Evolutionary conservation across 2,888 invertebrate genomes (phyloP).

Genomic region (Therioaphis trifolii): DNA sequence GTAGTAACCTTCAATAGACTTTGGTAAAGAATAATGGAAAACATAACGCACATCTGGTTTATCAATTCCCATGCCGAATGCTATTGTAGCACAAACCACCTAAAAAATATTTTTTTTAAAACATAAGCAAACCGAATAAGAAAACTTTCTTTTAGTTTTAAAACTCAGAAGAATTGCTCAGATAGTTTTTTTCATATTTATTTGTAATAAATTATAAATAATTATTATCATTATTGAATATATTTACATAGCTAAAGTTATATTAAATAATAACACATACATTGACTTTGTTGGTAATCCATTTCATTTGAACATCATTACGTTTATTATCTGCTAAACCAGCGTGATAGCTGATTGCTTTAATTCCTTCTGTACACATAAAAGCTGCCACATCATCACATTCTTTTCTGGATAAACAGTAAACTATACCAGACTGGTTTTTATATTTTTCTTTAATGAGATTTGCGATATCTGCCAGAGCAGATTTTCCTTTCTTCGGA

Average conservation of each 20-base stretch:
- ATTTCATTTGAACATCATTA: constrained; percentile 81
- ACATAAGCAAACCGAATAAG: background rate
- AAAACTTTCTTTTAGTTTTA: too few species aligned
- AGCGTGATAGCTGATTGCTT: constrained; percentile 83
- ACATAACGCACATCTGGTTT: constrained; percentile 89
- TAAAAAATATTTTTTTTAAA: constrained; percentile 71
- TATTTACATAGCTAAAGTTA: background rate
- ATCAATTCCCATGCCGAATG: constrained; percentile 89
- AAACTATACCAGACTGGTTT: constrained; percentile 87
- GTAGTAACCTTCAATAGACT: constrained; percentile 92
- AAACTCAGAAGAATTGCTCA: too few species aligned
- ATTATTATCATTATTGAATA: background rate
- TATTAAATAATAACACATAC: constrained; percentile 69
- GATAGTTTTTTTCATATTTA: background rate
- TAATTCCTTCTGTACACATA: constrained; percentile 69
- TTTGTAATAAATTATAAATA: too few species aligned
- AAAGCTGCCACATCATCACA: constrained; percentile 75
- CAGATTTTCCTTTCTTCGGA: constrained; percentile 43
- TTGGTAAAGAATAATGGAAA: constrained; percentile 84
- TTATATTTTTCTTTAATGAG: constrained; percentile 77
- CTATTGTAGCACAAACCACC: constrained; percentile 92
- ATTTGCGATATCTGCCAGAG: constrained; percentile 73
- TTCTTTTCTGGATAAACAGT: constrained; percentile 88
- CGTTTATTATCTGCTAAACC: constrained; percentile 80
- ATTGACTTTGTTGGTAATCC: constrained; percentile 85